Percentiles rank a stretch among this genome's conserved stretches.
Conservation (phyloP, 92 coral and sea anemone species). For the Epizoanthus scotinus region DNA sequence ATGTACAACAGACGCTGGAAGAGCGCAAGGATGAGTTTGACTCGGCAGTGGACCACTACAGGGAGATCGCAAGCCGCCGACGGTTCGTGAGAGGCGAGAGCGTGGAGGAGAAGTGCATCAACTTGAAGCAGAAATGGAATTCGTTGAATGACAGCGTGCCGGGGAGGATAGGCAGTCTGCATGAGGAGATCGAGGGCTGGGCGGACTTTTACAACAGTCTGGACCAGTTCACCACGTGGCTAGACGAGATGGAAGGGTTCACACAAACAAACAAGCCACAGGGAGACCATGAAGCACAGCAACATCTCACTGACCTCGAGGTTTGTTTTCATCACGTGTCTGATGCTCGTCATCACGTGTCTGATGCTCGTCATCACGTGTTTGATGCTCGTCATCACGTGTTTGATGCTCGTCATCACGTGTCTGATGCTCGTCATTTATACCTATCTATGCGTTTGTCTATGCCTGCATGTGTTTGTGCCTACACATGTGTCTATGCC, state of each 20-base stretch:
- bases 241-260: slow-evolving; percentile 78
- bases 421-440: no score
- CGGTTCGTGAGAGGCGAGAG: slow-evolving; percentile 63
- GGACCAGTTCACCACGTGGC: slow-evolving; percentile 83
- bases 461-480: no score
- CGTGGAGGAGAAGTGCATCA: slow-evolving; percentile 75
- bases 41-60: slow-evolving; percentile 66
- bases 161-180: slow-evolving; percentile 68
- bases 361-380: no score
- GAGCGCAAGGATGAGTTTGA: slow-evolving; percentile 63
- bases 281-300: slow-evolving; percentile 71
- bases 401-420: no score
- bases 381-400: no score
- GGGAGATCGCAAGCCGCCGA: slow-evolving; percentile 61
- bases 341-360: no score
- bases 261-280: slow-evolving; percentile 77
- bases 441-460: no score
- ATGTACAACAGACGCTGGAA: slow-evolving; percentile 66
- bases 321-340: slow-evolving; percentile 32
- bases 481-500: no score
- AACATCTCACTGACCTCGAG: slow-evolving; percentile 86
- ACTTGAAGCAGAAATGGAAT: slow-evolving; percentile 77
- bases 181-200: slow-evolving; percentile 81
- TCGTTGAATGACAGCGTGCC: slow-evolving; percentile 66
- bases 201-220: slow-evolving; percentile 64